phyloP scores from a whole-genome alignment of 2,888 invertebrate species.

The Therioaphis trifolii region DNA sequence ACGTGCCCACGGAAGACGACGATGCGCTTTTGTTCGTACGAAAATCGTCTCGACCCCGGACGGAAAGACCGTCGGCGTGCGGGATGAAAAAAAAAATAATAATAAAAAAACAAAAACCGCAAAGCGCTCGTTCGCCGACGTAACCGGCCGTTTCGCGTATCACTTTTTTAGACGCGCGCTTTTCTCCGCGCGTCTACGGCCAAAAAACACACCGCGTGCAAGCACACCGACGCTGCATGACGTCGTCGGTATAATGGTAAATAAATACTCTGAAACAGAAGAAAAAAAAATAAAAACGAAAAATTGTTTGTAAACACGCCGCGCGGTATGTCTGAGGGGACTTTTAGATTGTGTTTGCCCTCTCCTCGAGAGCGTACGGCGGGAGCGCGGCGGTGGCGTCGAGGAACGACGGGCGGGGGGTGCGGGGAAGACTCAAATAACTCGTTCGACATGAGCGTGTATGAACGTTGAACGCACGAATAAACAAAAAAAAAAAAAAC shows the following conservation, averaged over 20 bases:
- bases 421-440: neutral
- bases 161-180: neutral
- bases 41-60: too few species aligned
- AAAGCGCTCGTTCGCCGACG: neutral
- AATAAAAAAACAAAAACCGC: neutral
- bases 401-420: neutral
- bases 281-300: neutral
- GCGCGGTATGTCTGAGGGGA: neutral
- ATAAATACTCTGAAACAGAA: neutral
- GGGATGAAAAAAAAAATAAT: neutral
- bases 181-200: too few species aligned
- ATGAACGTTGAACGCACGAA: too few species aligned
- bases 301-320: neutral
- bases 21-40: neutral
- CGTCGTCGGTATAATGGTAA: neutral
- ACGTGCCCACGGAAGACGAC: too few species aligned
- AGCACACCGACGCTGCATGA: neutral
- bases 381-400: too few species aligned
- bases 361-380: too few species aligned
- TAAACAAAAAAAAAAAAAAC: neutral
- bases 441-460: neutral
- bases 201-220: neutral
- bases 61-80: too few species aligned
- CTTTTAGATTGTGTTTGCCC: slow-evolving; percentile 27
- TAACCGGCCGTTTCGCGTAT: neutral